Base-by-base conservation (phyloP, 2,113 vertebrate species). In the Acanthochromis polyacanthus region DNA sequence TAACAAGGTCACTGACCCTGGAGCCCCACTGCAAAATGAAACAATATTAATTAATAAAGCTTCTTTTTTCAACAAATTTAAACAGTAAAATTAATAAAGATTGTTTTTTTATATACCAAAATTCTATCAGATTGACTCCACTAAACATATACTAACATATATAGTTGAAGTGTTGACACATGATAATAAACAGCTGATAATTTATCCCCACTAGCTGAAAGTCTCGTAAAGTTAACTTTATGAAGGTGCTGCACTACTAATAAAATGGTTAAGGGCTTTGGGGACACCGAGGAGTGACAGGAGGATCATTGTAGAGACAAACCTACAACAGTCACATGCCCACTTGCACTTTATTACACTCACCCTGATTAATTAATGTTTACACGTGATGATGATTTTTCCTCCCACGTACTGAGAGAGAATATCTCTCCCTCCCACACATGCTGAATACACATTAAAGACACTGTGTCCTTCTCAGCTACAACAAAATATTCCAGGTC, bases 381-480 rank as follows among this genome's bases (percentile, higher is more conserved):
- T 65, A 61, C 30, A 63, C 36, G 48, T 68, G n/a, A 17, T 60
- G 19, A 48, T 82, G 56, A 67, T 79, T 46, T 15, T n/a, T 38
- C 38, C 30, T 75, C 65, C 66, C 25, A 65, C 55, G 60, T 48
- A 58, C 36, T 19, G 46, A 53, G 16, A 22, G 1, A 12, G 38
- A 16, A 4, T 22, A 45, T 16, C 36, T 28, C 40, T 23, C 10
- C 28, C 55, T 53, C 36, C 53, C 25, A 65, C 14, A 23, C 7
- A 32, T 22, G 58, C 32, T 36, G n/a, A 10, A n/a, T 28, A 53
- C 10, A 60, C 38, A 45, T 22, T 64, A 1, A 58, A 58, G 4
- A 67, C 57, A 51, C 4, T 3, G 30, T 38, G 25, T 69, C 23
- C 9, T 23, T 20, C 8, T 20, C 2, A 4, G 25, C 16, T 38